phyloP scores from a whole-genome alignment of 2,888 invertebrate genomes.

The Chromoteleia sp. region DNA sequence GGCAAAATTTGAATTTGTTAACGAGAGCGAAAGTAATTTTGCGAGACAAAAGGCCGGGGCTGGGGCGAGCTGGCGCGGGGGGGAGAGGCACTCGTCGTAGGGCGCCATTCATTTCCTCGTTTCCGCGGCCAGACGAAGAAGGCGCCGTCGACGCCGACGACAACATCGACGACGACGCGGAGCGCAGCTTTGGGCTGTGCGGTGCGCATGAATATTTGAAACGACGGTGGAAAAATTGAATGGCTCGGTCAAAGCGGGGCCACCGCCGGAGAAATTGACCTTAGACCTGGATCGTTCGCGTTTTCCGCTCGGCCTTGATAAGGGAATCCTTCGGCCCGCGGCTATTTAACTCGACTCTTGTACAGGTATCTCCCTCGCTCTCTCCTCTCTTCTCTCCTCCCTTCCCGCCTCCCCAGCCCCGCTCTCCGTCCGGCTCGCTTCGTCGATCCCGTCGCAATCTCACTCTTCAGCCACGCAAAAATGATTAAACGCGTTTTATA shows the following conservation, averaged over 20 bases:
- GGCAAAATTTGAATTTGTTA: constrained; percentile 61
- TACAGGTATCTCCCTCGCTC: background rate
- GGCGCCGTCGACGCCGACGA: constrained; percentile 34
- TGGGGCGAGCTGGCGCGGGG: background rate
- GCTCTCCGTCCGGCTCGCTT: constrained; percentile 29
- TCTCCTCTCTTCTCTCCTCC: no score
- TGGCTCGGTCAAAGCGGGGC: constrained; percentile 55
- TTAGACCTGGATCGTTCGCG: constrained; percentile 29
- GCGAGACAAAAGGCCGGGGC: constrained; percentile 45
- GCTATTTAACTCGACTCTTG: constrained; percentile 48
- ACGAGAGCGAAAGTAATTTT: constrained; percentile 66
- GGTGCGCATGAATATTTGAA: constrained; percentile 58
- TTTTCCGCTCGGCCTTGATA: constrained; percentile 43
- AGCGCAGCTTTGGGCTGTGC: constrained; percentile 35
- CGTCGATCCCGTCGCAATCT: constrained; percentile 55
- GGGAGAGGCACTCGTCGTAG: constrained; percentile 12
- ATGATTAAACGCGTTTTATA: constrained; percentile 37
- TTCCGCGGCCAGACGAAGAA: constrained; percentile 39
- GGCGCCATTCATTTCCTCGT: constrained; percentile 59
- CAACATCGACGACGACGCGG: constrained; percentile 39
- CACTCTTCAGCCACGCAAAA: constrained; percentile 40
- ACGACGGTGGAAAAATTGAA: constrained; percentile 56
- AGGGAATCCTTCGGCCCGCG: constrained; percentile 49
- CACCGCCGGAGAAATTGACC: constrained; percentile 53
- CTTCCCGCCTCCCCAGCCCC: background rate